Evolutionary conservation across 1,140 invertebrate species (phyloP).

Genomic region (Trichogramma pretiosum): DNA sequence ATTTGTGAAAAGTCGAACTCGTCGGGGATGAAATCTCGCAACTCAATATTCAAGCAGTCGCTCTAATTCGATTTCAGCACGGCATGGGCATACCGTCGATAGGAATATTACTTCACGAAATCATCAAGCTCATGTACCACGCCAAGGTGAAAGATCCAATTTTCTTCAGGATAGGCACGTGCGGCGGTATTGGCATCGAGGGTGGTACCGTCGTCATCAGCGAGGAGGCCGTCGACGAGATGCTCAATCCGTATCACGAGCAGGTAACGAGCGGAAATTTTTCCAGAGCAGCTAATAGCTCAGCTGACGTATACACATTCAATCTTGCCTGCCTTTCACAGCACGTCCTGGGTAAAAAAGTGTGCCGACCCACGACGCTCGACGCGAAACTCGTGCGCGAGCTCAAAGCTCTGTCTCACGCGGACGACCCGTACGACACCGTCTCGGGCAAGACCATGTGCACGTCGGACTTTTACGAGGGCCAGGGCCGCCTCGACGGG

Average conservation of each 20-base stretch:
- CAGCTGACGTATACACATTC: no score
- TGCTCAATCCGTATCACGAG: constrained; percentile 61
- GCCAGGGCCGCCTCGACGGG: constrained; percentile 88
- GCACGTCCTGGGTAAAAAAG: constrained; percentile 80
- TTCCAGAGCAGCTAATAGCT: no score
- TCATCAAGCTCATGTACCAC: constrained; percentile 90
- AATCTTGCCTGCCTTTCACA: constrained; percentile 39
- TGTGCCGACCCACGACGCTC: constrained; percentile 71
- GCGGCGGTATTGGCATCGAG: constrained; percentile 84
- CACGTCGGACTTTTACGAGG: constrained; percentile 96
- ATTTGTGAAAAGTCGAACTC: no score
- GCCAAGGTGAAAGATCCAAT: constrained; percentile 78
- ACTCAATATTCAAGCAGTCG: no score
- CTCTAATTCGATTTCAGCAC: constrained; percentile 57
- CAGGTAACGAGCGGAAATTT: constrained; percentile 49
- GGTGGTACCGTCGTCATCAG: constrained; percentile 83
- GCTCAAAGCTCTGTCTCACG: constrained; percentile 61
- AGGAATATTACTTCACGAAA: constrained; percentile 83
- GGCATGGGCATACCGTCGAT: constrained; percentile 92
- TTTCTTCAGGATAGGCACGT: constrained; percentile 88
- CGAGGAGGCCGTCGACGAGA: constrained; percentile 76
- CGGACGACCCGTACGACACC: constrained; percentile 72
- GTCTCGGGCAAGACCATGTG: constrained; percentile 89
- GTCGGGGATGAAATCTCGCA: no score
- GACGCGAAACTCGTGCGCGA: constrained; percentile 73